Evolutionary conservation across 2,113 vertebrate genomes (phyloP).

Genomic region (Alaudala cheleensis): DNA sequence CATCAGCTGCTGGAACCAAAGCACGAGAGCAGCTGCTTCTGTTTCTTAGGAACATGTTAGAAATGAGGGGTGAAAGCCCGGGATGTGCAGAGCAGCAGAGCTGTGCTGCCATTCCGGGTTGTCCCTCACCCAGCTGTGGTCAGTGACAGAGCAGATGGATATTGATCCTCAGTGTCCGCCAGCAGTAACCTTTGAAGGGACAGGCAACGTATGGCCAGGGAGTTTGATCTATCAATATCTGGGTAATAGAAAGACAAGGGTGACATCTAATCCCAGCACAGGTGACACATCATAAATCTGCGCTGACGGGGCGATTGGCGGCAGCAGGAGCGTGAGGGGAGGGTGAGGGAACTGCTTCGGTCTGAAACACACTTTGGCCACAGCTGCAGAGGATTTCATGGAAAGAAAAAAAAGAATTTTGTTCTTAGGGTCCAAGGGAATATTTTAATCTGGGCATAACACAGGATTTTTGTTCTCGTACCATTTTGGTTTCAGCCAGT

Average conservation of each 20-base stretch:
- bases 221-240: constrained; percentile 85
- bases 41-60: neutral
- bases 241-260: constrained; percentile 84
- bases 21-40: neutral
- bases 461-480: neutral
- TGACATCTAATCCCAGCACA: constrained; percentile 86
- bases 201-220: constrained; percentile 72
- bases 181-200: constrained; percentile 77
- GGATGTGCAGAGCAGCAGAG: neutral
- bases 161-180: constrained; percentile 69
- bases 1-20: neutral
- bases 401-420: neutral
- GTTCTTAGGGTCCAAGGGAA: too few species aligned
- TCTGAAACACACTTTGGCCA: neutral
- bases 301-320: constrained; percentile 59
- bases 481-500: neutral
- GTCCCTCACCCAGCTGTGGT: neutral
- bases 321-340: neutral
- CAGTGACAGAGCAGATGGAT: constrained; percentile 76
- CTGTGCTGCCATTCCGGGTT: rapidly evolving
- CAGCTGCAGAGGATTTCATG: rapidly evolving
- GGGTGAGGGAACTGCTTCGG: neutral
- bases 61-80: rapidly evolving
- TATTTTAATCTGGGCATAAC: rapidly evolving
- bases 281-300: constrained; percentile 84